Percentiles rank a stretch among this genome's conserved stretches.
phyloP scores from a whole-genome alignment of 2,797 vertebrate species.

The Danio tinwini region DNA sequence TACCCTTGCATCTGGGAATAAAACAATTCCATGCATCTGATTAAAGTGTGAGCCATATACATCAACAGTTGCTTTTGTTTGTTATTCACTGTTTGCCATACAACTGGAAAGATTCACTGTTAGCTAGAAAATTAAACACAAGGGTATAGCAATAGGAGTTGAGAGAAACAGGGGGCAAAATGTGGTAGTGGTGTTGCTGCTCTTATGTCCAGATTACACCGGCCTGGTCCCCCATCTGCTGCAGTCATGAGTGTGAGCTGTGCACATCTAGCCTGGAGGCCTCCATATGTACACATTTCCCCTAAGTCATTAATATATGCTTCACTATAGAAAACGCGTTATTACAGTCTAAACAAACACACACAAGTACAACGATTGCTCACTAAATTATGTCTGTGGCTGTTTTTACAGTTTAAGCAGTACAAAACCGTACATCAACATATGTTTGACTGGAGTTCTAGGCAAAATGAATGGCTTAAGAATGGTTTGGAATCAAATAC shows the following conservation, averaged over 20 bases:
- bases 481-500: no score
- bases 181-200: constrained; percentile 34
- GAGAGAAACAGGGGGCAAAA: background rate
- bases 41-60: constrained; percentile 6
- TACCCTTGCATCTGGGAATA: constrained; percentile 11
- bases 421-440: no score
- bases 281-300: constrained; percentile 28
- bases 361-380: background rate
- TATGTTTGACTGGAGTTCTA: no score
- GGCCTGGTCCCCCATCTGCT: constrained; percentile 44
- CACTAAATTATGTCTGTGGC: background rate
- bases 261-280: constrained; percentile 31
- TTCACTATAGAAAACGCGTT: background rate
- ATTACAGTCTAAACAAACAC: constrained; percentile 27
- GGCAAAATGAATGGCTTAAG: no score
- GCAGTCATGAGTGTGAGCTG: constrained; percentile 7
- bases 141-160: constrained; percentile 16
- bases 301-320: constrained; percentile 21
- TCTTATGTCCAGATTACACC: constrained; percentile 38
- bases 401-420: constrained; percentile 3
- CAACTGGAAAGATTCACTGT: background rate
- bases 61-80: constrained; percentile 14
- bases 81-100: constrained; percentile 22
- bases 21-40: background rate
- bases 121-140: constrained; percentile 31